Evolutionary conservation across 2,888 invertebrate species (phyloP).

Genomic region (Torymus aiolomorphi): DNA sequence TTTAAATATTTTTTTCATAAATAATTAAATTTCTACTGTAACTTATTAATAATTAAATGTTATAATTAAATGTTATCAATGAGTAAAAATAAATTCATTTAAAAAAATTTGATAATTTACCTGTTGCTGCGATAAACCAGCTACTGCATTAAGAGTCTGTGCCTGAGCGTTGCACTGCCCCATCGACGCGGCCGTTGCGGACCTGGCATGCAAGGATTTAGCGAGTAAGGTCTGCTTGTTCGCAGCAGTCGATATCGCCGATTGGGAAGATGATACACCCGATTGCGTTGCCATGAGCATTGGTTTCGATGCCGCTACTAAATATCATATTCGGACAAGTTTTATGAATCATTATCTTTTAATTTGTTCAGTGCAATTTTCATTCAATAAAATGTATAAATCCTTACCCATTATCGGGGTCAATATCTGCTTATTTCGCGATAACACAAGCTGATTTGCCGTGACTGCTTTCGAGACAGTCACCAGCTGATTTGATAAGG

Average conservation of each 20-base stretch:
- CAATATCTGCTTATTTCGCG: constrained; percentile 74
- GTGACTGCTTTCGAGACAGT: constrained; percentile 72
- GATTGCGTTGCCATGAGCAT: constrained; percentile 73
- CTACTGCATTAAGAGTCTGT: constrained; percentile 69
- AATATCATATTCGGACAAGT: not conserved
- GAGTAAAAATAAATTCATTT: too few relatives aligned
- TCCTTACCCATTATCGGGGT: constrained; percentile 73
- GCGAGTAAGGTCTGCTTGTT: constrained; percentile 74
- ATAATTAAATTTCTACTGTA: too few relatives aligned
- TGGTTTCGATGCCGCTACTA: constrained; percentile 71
- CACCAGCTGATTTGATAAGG: constrained; percentile 72
- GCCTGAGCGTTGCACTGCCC: constrained; percentile 72
- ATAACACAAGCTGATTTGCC: constrained; percentile 72
- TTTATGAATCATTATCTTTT: constrained; percentile 1
- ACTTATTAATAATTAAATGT: too few relatives aligned
- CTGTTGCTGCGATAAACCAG: constrained; percentile 73
- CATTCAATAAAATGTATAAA: not conserved
- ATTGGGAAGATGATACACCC: constrained; percentile 70
- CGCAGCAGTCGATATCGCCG: constrained; percentile 67
- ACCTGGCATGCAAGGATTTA: constrained; percentile 72
- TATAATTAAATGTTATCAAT: too few relatives aligned
- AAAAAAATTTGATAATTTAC: constrained; percentile 60
- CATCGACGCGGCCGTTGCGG: constrained; percentile 63
- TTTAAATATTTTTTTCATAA: too few relatives aligned
- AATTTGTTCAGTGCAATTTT: too few relatives aligned